Conservation (phyloP, 2,113 vertebrate species). For the Indicator maculatus region DNA sequence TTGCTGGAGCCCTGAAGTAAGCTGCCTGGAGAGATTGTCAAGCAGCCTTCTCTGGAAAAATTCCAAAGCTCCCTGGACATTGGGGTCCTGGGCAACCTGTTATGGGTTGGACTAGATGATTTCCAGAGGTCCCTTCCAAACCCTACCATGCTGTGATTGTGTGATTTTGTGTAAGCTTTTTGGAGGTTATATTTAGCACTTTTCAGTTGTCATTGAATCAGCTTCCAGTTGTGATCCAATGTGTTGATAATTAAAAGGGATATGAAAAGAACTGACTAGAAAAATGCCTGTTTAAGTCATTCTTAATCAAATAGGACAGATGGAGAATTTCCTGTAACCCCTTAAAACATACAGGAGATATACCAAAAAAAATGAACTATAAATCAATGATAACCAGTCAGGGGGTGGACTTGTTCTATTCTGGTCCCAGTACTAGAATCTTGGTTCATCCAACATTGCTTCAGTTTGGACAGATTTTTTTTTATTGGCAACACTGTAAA, state of each 20-base stretch:
- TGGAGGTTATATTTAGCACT: not conserved
- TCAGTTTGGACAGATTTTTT: not conserved
- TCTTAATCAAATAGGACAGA: not conserved
- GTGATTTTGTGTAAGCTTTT: too few species aligned
- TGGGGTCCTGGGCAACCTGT: too few species aligned
- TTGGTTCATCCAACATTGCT: not conserved
- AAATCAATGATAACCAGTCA: not conserved
- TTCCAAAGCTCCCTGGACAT: too few species aligned
- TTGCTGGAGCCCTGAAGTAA: too few species aligned
- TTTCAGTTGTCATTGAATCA: not conserved
- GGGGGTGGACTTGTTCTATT: not conserved
- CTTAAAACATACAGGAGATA: not conserved
- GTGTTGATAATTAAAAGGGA: not conserved
- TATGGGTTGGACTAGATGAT: too few species aligned
- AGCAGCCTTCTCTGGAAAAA: too few species aligned
- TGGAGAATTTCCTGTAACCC: not conserved
- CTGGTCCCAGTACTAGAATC: not conserved
- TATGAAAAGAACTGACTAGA: not conserved
- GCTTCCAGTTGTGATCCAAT: not conserved
- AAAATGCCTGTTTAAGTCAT: not conserved
- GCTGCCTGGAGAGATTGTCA: too few species aligned
- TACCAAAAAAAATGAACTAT: not conserved
- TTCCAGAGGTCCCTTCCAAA: too few species aligned
- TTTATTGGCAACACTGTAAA: not conserved
- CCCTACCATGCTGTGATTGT: too few species aligned